Evolutionary conservation across 1,140 invertebrate species (phyloP).

Genomic region (Sycobia sp.): DNA sequence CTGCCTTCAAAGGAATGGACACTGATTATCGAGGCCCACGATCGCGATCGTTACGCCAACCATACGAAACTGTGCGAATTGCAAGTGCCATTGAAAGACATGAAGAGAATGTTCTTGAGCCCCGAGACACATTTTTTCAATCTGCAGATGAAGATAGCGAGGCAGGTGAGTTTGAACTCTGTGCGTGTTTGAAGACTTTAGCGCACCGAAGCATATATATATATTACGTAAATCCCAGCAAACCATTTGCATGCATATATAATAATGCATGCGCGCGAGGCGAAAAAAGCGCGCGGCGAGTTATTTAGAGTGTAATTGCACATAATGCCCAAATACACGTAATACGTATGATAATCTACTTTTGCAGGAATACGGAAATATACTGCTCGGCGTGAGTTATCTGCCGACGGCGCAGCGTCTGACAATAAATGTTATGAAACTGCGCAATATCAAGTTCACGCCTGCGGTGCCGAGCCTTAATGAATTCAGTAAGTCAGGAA

Average conservation of each 20-base stretch:
- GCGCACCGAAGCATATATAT: not conserved
- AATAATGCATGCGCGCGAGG: too few relatives aligned
- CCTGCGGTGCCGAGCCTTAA: slow-evolving; percentile 48
- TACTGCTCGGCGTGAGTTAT: slow-evolving; percentile 64
- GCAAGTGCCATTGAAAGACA: slow-evolving; percentile 51
- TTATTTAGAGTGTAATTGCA: not conserved
- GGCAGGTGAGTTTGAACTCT: slow-evolving; percentile 49
- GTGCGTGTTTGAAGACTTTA: too few relatives aligned
- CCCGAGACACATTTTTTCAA: slow-evolving; percentile 56
- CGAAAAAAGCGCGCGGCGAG: too few relatives aligned
- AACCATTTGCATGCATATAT: too few relatives aligned
- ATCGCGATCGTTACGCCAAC: slow-evolving; percentile 58
- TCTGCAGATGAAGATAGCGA: slow-evolving; percentile 55
- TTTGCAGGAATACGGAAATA: slow-evolving; percentile 58
- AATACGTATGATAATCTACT: too few relatives aligned
- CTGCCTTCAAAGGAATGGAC: slow-evolving; percentile 56
- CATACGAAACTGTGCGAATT: slow-evolving; percentile 57
- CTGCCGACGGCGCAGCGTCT: slow-evolving; percentile 66
- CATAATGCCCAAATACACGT: too few relatives aligned
- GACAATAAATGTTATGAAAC: slow-evolving; percentile 62
- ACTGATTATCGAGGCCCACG: slow-evolving; percentile 50
- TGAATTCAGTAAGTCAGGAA: slow-evolving; percentile 57
- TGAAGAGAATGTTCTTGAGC: slow-evolving; percentile 49
- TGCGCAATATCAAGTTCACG: slow-evolving; percentile 58
- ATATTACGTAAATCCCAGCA: too few relatives aligned